These are phyloP conservation scores for Styela plicata DNA, from an alignment of 23 tunicate species.

Conservation along the genomic window DNA sequence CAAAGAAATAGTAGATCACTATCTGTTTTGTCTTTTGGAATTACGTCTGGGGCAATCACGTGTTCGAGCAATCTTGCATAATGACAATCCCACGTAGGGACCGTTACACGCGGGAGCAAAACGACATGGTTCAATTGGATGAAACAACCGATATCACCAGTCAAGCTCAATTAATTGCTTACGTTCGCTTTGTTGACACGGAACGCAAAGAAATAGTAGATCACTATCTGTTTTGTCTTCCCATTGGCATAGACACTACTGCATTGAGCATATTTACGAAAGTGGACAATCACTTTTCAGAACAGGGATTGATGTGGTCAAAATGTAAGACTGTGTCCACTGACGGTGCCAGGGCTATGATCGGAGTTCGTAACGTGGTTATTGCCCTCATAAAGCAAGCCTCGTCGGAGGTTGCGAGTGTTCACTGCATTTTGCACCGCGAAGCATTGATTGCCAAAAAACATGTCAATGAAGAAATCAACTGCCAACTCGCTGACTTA, in stretches of 20 bases:
- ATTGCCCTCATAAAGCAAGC: slow-evolving; percentile 18
- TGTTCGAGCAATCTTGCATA: no score
- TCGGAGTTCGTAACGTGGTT: neutral
- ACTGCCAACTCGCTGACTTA: slow-evolving; percentile 53
- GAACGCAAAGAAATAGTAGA: slow-evolving; percentile 18
- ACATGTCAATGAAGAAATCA: slow-evolving; percentile 50
- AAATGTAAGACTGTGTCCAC: neutral
- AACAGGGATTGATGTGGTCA: slow-evolving; percentile 29
- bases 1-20: slow-evolving; percentile 20
- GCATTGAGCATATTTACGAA: slow-evolving; percentile 28
- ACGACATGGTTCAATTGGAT: slow-evolving; percentile 66
- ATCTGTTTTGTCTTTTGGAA: slow-evolving; percentile 29
- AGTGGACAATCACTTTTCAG: neutral
- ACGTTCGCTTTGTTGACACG: slow-evolving; percentile 16
- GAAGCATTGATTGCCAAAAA: slow-evolving; percentile 36
- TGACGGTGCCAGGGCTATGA: neutral
- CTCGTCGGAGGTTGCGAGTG: slow-evolving; percentile 3
- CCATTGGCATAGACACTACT: slow-evolving; percentile 26
- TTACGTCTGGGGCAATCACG: no score
- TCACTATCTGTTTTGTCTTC: slow-evolving; percentile 28
- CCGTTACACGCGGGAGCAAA: no score
- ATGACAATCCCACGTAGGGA: no score
- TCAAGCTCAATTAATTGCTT: slow-evolving; percentile 54
- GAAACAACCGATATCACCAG: slow-evolving; percentile 65
- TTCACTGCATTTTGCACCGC: slow-evolving; percentile 26